Conservation (phyloP, 2,888 invertebrate species). For the Lithosia quadra region DNA sequence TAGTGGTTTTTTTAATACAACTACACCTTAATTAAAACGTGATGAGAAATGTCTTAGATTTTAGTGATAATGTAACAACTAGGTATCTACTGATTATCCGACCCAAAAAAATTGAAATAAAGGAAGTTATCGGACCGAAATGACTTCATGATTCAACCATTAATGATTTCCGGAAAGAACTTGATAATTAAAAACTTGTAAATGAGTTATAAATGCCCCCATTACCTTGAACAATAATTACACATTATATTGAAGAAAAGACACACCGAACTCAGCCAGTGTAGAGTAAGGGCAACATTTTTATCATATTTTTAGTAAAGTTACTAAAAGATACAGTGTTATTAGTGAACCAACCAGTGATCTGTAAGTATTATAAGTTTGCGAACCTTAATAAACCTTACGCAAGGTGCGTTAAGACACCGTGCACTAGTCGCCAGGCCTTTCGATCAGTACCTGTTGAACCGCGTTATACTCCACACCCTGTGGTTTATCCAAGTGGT, state of each 20-base stretch:
- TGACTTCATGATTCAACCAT: no score
- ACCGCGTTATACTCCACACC: conserved; percentile 2
- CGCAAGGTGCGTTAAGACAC: conserved; percentile 16
- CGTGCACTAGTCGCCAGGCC: conserved; percentile 13
- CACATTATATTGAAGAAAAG: background rate
- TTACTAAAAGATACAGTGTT: background rate
- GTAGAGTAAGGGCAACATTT: background rate
- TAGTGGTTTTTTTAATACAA: no score
- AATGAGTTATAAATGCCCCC: background rate
- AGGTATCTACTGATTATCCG: no score
- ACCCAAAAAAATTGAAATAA: no score
- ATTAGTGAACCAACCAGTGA: conserved; percentile 13
- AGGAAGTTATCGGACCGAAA: no score
- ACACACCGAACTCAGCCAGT: background rate
- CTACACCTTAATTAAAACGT: no score
- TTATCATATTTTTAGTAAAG: background rate
- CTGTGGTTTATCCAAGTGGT: conserved; percentile 3
- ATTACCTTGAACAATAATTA: background rate
- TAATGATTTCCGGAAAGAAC: background rate
- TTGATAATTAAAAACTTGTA: background rate
- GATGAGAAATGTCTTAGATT: no score
- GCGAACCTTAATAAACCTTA: conserved; percentile 13
- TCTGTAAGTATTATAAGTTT: conserved; percentile 9
- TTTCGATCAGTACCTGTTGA: conserved; percentile 18
- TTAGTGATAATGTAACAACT: no score